Conservation (phyloP, 2,797 vertebrate genomes). For the Trematomus bernacchii region DNA sequence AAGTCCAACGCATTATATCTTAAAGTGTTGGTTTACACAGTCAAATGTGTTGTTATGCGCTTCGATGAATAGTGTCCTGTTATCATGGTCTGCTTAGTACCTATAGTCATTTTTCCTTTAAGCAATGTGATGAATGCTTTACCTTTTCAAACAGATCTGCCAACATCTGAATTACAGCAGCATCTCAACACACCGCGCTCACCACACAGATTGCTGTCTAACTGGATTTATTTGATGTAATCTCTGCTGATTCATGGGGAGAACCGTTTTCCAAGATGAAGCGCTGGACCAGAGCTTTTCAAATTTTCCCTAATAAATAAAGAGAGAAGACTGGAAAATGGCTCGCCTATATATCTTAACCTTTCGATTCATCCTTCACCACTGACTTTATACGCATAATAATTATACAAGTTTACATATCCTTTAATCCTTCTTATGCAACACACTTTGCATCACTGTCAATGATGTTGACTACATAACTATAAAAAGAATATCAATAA, state of each 20-base stretch:
- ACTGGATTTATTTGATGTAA: conserved; percentile 42
- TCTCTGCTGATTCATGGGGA: conserved; percentile 39
- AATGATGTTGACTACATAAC: conserved; percentile 2
- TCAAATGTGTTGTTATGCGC: too few relatives aligned
- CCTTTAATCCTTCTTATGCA: neutral
- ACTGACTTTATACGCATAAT: neutral
- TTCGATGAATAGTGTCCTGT: too few relatives aligned
- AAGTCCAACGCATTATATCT: too few relatives aligned
- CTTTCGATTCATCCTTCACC: neutral
- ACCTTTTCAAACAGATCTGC: conserved; percentile 24
- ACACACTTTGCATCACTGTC: neutral
- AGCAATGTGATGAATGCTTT: conserved; percentile 21
- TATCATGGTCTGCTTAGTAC: conserved; percentile 6
- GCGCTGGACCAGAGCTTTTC: conserved; percentile 26
- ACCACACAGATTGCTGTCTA: conserved; percentile 28
- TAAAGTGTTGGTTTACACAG: too few relatives aligned
- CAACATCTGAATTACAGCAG: conserved; percentile 39
- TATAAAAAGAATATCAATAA: neutral
- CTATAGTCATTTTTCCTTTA: neutral
- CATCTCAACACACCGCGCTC: conserved; percentile 29
- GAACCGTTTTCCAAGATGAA: conserved; percentile 25
- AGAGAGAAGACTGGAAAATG: conserved; percentile 8
- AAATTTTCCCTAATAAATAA: conserved; percentile 23
- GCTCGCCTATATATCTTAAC: too few relatives aligned
- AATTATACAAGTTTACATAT: too few relatives aligned